Evolutionary conservation across 2,113 vertebrate genomes (phyloP).

Genomic region (Chroicocephalus ridibundus): DNA sequence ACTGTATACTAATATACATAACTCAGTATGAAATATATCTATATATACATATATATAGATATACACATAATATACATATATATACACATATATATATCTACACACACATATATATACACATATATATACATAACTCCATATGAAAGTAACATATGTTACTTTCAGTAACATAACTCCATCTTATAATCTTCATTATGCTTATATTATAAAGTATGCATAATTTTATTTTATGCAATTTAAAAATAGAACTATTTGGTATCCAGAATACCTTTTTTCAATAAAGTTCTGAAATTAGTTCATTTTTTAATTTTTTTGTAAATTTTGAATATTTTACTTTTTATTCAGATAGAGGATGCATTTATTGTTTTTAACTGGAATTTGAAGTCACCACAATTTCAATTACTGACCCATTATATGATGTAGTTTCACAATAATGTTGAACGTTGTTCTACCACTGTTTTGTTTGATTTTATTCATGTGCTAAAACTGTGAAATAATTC

Average conservation of each 20-base stretch:
- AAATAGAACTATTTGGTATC: not conserved
- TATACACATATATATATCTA: no score
- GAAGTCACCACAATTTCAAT: not conserved
- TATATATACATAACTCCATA: no score
- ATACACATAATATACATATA: no score
- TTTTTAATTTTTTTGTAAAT: not conserved
- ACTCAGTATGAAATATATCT: no score
- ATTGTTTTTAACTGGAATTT: not conserved
- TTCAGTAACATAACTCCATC: not conserved
- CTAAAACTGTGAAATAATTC: not conserved
- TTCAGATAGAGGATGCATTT: not conserved
- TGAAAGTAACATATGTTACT: no score
- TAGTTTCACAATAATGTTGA: not conserved
- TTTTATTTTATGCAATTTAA: not conserved
- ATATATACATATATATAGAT: no score
- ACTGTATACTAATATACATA: not conserved
- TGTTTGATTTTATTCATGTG: not conserved
- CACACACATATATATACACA: no score
- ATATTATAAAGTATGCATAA: not conserved
- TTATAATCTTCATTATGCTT: not conserved
- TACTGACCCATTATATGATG: not conserved
- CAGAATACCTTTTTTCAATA: not conserved
- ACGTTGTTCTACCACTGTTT: not conserved
- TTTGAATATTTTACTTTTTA: not conserved
- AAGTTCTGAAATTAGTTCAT: not conserved